A percentile compares a stretch with the other conserved stretches of the same genome.
Evolutionary conservation across 2,888 invertebrate species (phyloP).

Genomic region (Erebia aethiops): DNA sequence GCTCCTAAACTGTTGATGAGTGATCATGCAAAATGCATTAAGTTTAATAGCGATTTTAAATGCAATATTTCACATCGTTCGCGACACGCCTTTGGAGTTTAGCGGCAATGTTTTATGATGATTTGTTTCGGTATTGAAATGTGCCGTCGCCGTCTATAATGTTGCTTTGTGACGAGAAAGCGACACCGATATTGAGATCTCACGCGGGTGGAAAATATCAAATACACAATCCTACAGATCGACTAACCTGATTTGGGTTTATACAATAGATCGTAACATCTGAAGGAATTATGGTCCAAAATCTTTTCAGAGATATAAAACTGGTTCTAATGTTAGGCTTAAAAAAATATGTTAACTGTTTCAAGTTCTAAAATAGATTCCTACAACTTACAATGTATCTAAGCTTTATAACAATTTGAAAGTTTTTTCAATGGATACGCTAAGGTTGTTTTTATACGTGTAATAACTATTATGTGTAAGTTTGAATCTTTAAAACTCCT

Average conservation of each 20-base stretch:
- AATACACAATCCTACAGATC: background rate
- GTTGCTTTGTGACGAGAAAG: constrained; percentile 55
- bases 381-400: too few relatives aligned
- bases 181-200: constrained; percentile 57
- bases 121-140: constrained; percentile 78
- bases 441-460: too few relatives aligned
- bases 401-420: too few relatives aligned
- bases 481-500: too few relatives aligned
- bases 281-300: background rate
- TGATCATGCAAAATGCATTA: constrained; percentile 78
- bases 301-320: background rate
- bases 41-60: constrained; percentile 79
- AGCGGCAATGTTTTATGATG: constrained; percentile 77
- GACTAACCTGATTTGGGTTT: constrained; percentile 5
- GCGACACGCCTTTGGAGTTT: constrained; percentile 68
- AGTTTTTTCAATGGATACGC: too few relatives aligned
- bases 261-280: constrained; percentile 15
- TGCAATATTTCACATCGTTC: constrained; percentile 79
- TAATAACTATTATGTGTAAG: too few relatives aligned
- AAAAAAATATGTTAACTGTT: background rate
- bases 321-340: background rate
- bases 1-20: constrained; percentile 80
- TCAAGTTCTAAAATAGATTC: too few relatives aligned
- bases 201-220: constrained; percentile 30
- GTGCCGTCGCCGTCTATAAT: constrained; percentile 52